These are phyloP conservation scores for Cecidostiba fungosa DNA, from an alignment of 2,888 invertebrate species.

Conservation along the genomic window DNA sequence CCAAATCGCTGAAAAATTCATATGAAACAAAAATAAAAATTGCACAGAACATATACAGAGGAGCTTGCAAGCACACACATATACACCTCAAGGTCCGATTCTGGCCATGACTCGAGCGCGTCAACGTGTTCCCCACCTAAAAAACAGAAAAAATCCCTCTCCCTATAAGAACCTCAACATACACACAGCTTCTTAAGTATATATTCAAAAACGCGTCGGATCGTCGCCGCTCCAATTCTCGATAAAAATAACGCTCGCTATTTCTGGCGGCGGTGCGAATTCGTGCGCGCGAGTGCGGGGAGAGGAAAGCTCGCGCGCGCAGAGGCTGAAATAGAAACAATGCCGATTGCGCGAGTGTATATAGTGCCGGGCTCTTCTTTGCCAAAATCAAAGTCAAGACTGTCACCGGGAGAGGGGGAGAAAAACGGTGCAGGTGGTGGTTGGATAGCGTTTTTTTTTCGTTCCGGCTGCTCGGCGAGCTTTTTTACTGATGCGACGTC, in stretches of 20 bases:
- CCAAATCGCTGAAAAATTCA: neutral
- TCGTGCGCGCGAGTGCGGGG: neutral
- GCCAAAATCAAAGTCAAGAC: slow-evolving; percentile 64
- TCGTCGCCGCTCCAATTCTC: slow-evolving; percentile 53
- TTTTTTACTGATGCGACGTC: neutral
- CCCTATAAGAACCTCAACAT: neutral
- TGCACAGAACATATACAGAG: too few species aligned
- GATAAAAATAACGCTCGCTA: slow-evolving; percentile 60
- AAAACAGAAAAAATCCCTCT: neutral
- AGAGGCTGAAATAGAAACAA: slow-evolving; percentile 61
- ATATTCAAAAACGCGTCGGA: neutral
- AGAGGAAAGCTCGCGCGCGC: slow-evolving; percentile 10
- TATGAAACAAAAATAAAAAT: neutral
- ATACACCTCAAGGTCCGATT: neutral
- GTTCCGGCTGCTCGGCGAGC: neutral
- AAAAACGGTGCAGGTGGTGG: neutral
- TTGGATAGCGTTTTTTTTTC: neutral
- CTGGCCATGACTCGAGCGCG: neutral
- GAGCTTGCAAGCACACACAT: too few species aligned
- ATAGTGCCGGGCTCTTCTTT: neutral
- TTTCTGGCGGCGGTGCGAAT: slow-evolving; percentile 28
- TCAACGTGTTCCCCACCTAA: neutral
- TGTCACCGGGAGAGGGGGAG: slow-evolving; percentile 3
- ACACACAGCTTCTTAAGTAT: neutral
- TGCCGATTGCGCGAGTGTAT: slow-evolving; percentile 46